Evolutionary conservation across 2,113 vertebrate species (phyloP).

Genomic region (Oncorhynchus tshawytscha): DNA sequence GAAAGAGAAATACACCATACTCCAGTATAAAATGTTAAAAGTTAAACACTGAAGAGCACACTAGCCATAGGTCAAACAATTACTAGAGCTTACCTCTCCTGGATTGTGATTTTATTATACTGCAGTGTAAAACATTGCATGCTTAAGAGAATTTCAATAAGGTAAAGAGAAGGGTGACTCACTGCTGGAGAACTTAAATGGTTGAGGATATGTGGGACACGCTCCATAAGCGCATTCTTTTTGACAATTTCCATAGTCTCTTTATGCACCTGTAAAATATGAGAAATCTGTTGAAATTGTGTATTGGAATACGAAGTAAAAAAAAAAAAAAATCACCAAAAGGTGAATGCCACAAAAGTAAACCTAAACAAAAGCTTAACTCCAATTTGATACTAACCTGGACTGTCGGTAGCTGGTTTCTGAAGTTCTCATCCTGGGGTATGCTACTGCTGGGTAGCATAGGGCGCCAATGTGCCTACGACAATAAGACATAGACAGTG

Average conservation of each 20-base stretch:
- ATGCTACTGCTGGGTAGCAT: conserved; percentile 29
- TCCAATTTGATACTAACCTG: neutral
- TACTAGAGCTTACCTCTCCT: neutral
- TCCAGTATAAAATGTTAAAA: neutral
- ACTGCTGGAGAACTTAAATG: conserved; percentile 31
- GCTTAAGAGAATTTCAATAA: neutral
- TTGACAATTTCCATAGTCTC: conserved; percentile 8
- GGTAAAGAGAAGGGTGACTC: conserved; percentile 13
- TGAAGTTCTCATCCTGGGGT: conserved; percentile 27
- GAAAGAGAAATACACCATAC: neutral
- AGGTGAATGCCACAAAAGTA: too few species aligned
- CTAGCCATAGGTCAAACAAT: neutral
- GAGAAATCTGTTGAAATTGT: neutral
- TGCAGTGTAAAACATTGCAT: neutral
- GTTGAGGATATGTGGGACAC: conserved; percentile 26
- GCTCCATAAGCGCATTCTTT: conserved; percentile 37
- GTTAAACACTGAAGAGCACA: neutral
- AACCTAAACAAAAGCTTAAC: too few species aligned
- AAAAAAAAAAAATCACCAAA: too few species aligned
- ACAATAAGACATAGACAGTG: neutral
- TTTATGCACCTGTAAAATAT: conserved; percentile 32
- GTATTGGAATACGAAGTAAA: too few species aligned
- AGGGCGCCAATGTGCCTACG: conserved; percentile 35
- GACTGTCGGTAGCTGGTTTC: neutral
- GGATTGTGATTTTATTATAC: neutral